Evolutionary conservation across 2,888 invertebrate species (phyloP).

Genomic region (Portevinia maculata): DNA sequence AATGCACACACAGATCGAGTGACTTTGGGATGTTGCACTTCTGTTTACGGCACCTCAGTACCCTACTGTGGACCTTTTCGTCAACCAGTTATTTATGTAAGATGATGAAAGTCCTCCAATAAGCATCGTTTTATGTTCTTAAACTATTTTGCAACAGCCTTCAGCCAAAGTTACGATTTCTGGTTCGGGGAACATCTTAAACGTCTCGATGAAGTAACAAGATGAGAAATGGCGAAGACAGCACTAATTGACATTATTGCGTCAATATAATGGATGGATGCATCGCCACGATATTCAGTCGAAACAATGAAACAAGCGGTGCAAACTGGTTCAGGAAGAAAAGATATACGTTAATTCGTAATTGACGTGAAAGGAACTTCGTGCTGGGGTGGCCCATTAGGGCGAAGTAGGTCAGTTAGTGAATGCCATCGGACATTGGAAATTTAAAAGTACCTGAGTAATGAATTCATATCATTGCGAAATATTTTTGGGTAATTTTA

Average conservation of each 20-base stretch:
- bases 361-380: conserved; percentile 39
- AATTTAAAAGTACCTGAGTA: background rate
- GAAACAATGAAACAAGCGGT: conserved; percentile 19
- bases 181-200: conserved; percentile 14
- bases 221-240: conserved; percentile 23
- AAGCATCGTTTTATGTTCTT: conserved; percentile 9
- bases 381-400: conserved; percentile 7
- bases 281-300: conserved; percentile 15
- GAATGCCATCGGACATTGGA: background rate
- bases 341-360: background rate
- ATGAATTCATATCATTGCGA: background rate
- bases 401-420: conserved; percentile 18
- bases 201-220: background rate
- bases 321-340: conserved; percentile 45
- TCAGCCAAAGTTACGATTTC: conserved; percentile 1
- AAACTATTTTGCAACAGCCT: conserved; percentile 3
- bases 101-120: conserved; percentile 17
- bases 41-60: conserved; percentile 21
- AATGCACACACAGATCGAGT: conserved; percentile 31
- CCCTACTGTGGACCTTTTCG: conserved; percentile 1
- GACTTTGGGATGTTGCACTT: conserved; percentile 35
- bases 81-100: background rate
- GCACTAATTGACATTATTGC: conserved; percentile 49
- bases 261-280: conserved; percentile 14
- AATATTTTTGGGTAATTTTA: background rate